Base-by-base conservation (phyloP, 2,797 vertebrate genomes). In the Amblyraja radiata region DNA sequence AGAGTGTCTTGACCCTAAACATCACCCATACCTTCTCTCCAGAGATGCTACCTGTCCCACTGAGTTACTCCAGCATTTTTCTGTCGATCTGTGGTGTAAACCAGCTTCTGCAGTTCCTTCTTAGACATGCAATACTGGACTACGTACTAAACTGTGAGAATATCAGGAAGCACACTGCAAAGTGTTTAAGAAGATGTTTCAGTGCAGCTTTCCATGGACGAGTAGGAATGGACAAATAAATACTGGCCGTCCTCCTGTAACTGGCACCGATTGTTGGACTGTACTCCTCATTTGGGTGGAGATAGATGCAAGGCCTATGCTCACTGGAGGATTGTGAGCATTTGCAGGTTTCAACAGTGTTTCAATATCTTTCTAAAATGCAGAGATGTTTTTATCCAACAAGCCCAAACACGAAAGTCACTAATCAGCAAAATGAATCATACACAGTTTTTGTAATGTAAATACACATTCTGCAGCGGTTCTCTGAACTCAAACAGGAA, bases 311-410 rank as follows among this genome's bases (percentile, higher is more conserved):
- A n/a, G 81, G 23, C 58, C 10, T 80, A 0, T 84, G 23, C 28
- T 46, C 25, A 61, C n/a, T 84, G 54, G 1, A 61, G 10, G 8
- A 25, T 58, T 61, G 23, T 58, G 81, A n/a, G 11, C 3, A 13
- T n/a, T 61, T 58, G 58, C 81, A 61, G 54, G 23, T 84, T 84
- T 84, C 46, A 61, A 54, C 18, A 58, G 80, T 21, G 80, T 54
- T 86, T 63, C 36, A 88, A 88, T 68, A 18, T 65, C 61, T 88
- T 63, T 46, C 65, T 68, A 88, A 88, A 88, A 21, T 88, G 65
- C 63, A 65, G n/a, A 65, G 61, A 36, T 65, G 61, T 0, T 88
- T 65, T 88, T 88, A n/a, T 28, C 25, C 46, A 54, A 58, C 46
- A 83, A 54, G 80, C 28, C 58, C 61, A 88, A 88, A 68, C 63